phyloP scores from a whole-genome alignment of 2,113 vertebrate genomes.

The Drymodes brunneopygia region DNA sequence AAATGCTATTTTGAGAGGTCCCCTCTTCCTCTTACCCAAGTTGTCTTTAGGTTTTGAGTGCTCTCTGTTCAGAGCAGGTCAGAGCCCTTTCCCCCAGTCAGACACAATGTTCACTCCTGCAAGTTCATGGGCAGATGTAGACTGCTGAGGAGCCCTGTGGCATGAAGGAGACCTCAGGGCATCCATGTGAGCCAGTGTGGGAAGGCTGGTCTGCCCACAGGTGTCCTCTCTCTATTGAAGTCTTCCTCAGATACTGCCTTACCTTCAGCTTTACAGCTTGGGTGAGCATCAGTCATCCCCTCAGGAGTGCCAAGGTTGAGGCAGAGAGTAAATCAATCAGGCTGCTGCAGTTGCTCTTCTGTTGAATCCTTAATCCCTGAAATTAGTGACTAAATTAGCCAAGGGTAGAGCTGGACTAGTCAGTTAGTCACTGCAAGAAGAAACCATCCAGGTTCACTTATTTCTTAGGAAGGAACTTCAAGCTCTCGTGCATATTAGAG shows the following conservation, averaged over 20 bases:
- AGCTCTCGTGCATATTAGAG: not conserved
- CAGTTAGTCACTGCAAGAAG: not conserved
- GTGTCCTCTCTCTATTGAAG: not conserved
- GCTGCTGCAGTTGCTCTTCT: not conserved
- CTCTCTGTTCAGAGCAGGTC: not conserved
- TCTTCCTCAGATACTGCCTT: not conserved
- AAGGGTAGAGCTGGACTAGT: not conserved
- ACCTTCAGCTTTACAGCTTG: not conserved
- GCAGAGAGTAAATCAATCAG: not conserved
- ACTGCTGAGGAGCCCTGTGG: not conserved
- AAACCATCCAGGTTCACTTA: not conserved
- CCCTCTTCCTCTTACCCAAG: constrained; percentile 11
- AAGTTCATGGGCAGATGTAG: not conserved
- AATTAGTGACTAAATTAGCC: not conserved
- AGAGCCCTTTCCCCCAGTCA: not conserved
- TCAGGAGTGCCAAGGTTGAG: not conserved
- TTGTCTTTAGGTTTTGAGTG: not conserved
- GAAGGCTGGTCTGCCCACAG: not conserved
- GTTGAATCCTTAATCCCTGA: not conserved
- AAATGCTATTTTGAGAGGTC: not conserved
- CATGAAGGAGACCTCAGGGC: not conserved
- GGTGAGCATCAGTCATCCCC: not conserved
- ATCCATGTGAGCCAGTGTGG: not conserved
- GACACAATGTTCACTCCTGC: not conserved
- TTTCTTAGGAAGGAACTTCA: not conserved